Evolutionary conservation across 2,113 vertebrate genomes (phyloP), one percentile per base, ranked within the genome.

Genomic region (Neodon shergylaensis): DNA sequence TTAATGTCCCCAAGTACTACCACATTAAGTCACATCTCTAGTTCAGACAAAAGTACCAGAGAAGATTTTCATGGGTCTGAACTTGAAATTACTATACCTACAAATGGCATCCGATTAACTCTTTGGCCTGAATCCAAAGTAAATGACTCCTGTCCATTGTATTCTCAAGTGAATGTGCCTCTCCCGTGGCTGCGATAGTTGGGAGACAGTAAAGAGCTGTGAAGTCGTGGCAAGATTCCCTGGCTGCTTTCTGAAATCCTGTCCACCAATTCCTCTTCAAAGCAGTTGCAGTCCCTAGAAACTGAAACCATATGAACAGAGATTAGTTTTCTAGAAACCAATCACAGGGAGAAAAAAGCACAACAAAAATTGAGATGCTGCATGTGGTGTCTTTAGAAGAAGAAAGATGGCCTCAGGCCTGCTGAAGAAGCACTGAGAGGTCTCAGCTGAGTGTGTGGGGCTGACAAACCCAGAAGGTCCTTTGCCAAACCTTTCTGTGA

Each of bases 61-160:
- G 84, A 90, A 65, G 93, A 61, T 44, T 58, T 95, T 93, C 52
- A 82, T 92, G 91, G n/a, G 49, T 87, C 42, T 81, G 17, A 95
- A 93, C 86, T 88, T 96, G 52, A 88, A 78, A 42, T 90, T 88
- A 68, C 72, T 93, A 78, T 77, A 63, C 84, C 47, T 74, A 73
- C 52, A 96, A 95, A 92, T 26, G n/a, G 83, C 68, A 13, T 73
- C 47, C 24, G 82, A 93, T 95, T 93, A 84, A 96, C 96, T 96
- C 91, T 54, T 96, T 93, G 94, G 92, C 77, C 54, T 78, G 21
- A 65, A 44, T 28, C 90, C 96, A 97, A 95, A 93, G 85, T 95
- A 96, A 98, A 96, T 33, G 17, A 82, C 33, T 33, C 82, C 21
- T 63, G n/a, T 81, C 91, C 84, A 44, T 85, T 63, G 79, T 10